Base-by-base conservation (phyloP, 2,113 vertebrate genomes). In the Pelodiscus sinensis region DNA sequence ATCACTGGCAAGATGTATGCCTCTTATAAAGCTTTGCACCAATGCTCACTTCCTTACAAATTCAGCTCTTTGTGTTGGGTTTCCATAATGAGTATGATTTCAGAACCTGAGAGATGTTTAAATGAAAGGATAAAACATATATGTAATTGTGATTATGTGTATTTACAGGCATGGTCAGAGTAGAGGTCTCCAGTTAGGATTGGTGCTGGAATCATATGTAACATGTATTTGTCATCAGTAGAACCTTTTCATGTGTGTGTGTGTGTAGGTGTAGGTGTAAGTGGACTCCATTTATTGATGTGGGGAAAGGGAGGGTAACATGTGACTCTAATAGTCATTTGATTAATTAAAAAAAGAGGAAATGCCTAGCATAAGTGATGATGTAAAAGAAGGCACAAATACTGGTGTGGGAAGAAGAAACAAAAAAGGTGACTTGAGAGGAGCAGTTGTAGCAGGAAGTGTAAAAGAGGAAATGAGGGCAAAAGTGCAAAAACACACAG, bases 51-150 rank as follows among this genome's bases (percentile, higher is more conserved):
- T 94, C 50, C 84, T 88, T 73, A 85, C 71, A 50, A 31, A 82
- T 91, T 90, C 84, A 58, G 79, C 85, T 90, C 60, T 82, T 90
- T 88, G 90, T 90, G 29, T 93, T 93, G 89, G 83, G 79, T 93
- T 94, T 94, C 1, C 1, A 27, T 57, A 95, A 68, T 56, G 96
- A 86, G 73, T 81, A 58, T 85, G 77, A 81, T 89, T 44, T 58
- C 87, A 95, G 93, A 97, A 90, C 58, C 90, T 86, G 73, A 97
- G 87, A 84, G 89, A 77, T 88, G 87, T 80, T 96, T 90, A 84
- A 87, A 62, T 79, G 87, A 87, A 87, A 93, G 25, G 75, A 38
- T 89, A 84, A 57, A 90, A 84, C 86, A 79, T 44, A 78, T 92
- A 51, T 91, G 38, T 88, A 94, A 92, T 87, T 85, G 56, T 87